Evolutionary conservation across 2,888 invertebrate species (phyloP), one percentile per base, ranked within the genome.

Genomic region (Acronicta alni): DNA sequence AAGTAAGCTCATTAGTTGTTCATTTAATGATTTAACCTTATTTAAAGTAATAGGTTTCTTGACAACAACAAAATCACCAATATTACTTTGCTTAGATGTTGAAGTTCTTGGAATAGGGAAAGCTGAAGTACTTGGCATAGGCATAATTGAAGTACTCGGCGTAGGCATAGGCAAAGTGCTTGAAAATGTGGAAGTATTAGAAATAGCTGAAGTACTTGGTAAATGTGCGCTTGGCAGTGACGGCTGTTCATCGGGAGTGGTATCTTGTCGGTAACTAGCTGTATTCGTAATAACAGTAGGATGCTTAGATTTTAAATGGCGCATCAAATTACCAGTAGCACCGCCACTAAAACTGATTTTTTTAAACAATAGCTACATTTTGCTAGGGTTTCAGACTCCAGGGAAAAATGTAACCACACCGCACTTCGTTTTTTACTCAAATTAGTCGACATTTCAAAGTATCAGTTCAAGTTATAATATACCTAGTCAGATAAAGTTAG

Each of bases 81-180:
- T 41, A 41, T 41, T 3, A 18, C 39, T 41, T 41, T 41, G 39
- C 18, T 41, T 41, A n/a, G n/a, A n/a, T n/a, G n/a, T n/a, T 12
- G 39, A 18, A 17, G 7, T 17, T 17, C 17, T 39, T 6, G 23
- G 23, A 23, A 23, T 7, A 23, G 23, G 23, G 6, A 23, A 23
- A 23, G 23, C 38, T 12, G 39, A 41, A 41, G 39, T 41, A 18
- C 39, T 18, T 12, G 39, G 18, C 38, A 16, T 16, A 18, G 39
- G 23, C 23, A 23, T 23, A 23, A 23, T 41, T 12, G 18, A 18
- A 41, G 39, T 41, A 41, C 17, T 41, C 39, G 39, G 18, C 5
- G 39, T 3, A 4, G 39, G 39, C 23, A 23, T 23, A 23, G 23
- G 23, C 23, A 23, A 23, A 17, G 39, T 1, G 8, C 1, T 10